Percentiles rank a stretch among this genome's conserved stretches.
phyloP scores from a whole-genome alignment of 2,888 invertebrate genomes.

The Drosophila mimetica region DNA sequence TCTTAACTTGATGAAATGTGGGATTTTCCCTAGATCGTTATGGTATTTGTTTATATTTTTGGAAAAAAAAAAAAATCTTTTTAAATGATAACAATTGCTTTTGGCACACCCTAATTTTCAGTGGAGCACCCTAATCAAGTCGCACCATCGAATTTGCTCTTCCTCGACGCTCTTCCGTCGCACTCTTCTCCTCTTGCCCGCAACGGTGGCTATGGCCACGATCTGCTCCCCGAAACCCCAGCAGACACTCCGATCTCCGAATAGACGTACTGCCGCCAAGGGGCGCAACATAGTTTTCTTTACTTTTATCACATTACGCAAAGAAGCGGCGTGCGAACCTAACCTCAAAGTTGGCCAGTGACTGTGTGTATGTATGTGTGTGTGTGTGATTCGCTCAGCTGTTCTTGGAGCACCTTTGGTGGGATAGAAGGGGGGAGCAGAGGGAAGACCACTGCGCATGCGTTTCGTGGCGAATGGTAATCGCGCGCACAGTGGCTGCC shows the following conservation, averaged over 20 bases:
- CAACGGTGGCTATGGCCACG: constrained; percentile 8
- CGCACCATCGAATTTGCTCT: constrained; percentile 22
- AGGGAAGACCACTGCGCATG: constrained; percentile 26
- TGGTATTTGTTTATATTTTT: neutral
- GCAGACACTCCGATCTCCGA: constrained; percentile 44
- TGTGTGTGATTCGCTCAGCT: constrained; percentile 51
- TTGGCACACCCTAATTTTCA: neutral
- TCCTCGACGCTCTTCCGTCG: constrained; percentile 8
- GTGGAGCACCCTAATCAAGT: constrained; percentile 1
- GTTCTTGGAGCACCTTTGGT: constrained; percentile 16
- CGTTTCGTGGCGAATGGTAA: constrained; percentile 47
- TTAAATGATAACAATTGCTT: neutral
- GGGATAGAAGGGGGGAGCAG: too few species aligned
- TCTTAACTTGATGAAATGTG: too few species aligned
- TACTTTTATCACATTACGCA: constrained; percentile 62
- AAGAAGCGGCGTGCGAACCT: constrained; percentile 36
- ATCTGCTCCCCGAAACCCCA: constrained; percentile 22
- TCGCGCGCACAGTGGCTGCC: constrained; percentile 18
- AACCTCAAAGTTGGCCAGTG: constrained; percentile 54
- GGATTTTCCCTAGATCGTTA: too few species aligned
- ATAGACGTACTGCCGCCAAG: constrained; percentile 50
- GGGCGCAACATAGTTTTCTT: constrained; percentile 24
- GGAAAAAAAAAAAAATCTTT: neutral
- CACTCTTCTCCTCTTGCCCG: constrained; percentile 10
- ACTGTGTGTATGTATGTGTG: constrained; percentile 1